Evolutionary conservation across 2,113 vertebrate genomes (phyloP).

Genomic region (Entomyzon cyanotis): DNA sequence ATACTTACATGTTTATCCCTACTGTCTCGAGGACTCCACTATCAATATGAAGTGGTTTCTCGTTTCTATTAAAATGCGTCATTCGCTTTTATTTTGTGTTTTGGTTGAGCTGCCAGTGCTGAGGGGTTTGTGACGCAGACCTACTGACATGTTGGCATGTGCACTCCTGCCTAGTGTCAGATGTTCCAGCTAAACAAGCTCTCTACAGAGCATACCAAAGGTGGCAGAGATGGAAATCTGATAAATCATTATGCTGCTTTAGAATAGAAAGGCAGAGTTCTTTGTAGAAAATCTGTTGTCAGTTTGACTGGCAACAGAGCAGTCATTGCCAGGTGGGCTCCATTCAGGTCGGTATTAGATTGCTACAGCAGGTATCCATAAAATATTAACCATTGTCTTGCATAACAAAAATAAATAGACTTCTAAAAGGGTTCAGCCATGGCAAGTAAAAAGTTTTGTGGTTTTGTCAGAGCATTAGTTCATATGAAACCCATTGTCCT

Average conservation of each 20-base stretch:
- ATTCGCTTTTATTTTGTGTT: neutral
- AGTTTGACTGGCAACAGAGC: neutral
- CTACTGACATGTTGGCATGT: neutral
- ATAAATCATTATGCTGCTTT: neutral
- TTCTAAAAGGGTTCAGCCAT: neutral
- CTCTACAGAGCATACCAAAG: neutral
- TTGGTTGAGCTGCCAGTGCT: accelerated
- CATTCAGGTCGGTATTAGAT: neutral
- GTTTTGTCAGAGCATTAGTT: neutral
- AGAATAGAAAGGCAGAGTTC: neutral
- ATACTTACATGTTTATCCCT: neutral
- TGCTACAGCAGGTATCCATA: neutral
- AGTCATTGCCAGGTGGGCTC: neutral
- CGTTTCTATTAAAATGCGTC: neutral
- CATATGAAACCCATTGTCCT: accelerated
- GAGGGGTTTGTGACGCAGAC: neutral
- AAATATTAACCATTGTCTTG: neutral
- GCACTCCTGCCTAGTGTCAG: neutral
- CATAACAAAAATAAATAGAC: neutral
- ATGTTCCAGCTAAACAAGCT: neutral
- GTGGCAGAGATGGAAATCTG: neutral
- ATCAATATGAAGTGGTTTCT: neutral
- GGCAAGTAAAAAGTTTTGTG: neutral
- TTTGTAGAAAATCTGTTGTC: neutral
- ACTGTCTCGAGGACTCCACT: neutral